These are phyloP conservation scores for Sebastolobus alascanus DNA, from an alignment of 2,797 vertebrate species.

Conservation along the genomic window DNA sequence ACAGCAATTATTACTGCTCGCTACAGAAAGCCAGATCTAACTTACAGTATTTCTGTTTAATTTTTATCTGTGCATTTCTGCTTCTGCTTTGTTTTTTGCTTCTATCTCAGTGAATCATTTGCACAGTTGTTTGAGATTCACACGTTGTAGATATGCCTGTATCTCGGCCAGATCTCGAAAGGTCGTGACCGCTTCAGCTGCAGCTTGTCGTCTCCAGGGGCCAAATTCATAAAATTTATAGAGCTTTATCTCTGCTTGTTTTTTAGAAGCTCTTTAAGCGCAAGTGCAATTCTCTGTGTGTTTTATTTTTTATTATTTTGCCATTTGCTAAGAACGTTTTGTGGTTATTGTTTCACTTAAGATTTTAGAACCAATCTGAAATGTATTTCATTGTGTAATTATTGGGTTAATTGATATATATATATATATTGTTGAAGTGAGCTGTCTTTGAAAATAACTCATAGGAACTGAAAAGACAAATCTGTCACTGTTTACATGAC, in stretches of 20 bases:
- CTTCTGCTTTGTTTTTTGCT: slow-evolving; percentile 27
- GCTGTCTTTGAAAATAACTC: slow-evolving; percentile 19
- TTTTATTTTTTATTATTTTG: slow-evolving; percentile 27
- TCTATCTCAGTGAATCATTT: slow-evolving; percentile 48
- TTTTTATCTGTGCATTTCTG: slow-evolving; percentile 16
- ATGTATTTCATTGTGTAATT: slow-evolving; percentile 27
- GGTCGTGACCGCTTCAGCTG: slow-evolving; percentile 41
- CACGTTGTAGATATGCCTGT: slow-evolving; percentile 30
- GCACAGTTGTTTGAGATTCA: slow-evolving; percentile 61
- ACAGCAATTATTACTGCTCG: slow-evolving; percentile 37
- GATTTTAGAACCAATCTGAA: slow-evolving; percentile 22
- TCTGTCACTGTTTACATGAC: slow-evolving; percentile 34
- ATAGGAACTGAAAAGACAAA: slow-evolving; percentile 13
- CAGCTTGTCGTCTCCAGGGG: slow-evolving; percentile 55
- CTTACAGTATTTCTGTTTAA: slow-evolving; percentile 20
- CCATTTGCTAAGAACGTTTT: slow-evolving; percentile 10
- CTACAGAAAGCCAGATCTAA: slow-evolving; percentile 38
- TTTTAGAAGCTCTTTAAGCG: slow-evolving; percentile 38
- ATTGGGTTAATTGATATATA: slow-evolving; percentile 5
- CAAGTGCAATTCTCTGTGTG: slow-evolving; percentile 51
- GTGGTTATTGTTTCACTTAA: slow-evolving; percentile 17
- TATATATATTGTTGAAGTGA: neutral
- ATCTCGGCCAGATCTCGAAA: slow-evolving; percentile 39
- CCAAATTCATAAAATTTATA: slow-evolving; percentile 52
- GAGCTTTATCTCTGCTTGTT: slow-evolving; percentile 50